phyloP scores from a whole-genome alignment of 2,888 invertebrate genomes.

The Chrysolina oricalcia region DNA sequence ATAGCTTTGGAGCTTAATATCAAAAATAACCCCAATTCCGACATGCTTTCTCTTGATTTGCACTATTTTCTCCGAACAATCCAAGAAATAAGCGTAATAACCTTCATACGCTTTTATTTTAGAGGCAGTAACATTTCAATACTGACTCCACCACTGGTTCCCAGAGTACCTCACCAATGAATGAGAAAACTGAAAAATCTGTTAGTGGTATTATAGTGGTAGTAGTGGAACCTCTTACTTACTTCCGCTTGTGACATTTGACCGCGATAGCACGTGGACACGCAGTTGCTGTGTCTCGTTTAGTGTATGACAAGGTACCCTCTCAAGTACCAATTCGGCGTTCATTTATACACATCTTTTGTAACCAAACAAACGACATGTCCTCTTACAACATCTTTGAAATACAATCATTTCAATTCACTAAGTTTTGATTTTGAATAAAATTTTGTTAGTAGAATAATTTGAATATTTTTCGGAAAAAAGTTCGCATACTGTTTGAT shows the following conservation, averaged over 20 bases:
- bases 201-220: conserved; percentile 55
- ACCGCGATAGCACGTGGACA: conserved; percentile 68
- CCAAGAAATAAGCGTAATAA: background rate
- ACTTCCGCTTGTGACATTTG: conserved; percentile 69
- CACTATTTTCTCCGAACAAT: no score
- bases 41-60: no score
- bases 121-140: background rate
- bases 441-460: no score
- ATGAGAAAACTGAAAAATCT: conserved; percentile 51
- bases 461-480: no score
- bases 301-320: conserved; percentile 33
- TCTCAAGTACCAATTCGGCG: background rate
- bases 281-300: conserved; percentile 38
- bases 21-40: no score
- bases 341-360: background rate
- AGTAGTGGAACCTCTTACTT: conserved; percentile 62
- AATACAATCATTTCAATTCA: background rate
- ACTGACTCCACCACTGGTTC: conserved; percentile 26
- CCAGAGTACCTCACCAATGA: conserved; percentile 27
- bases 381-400: background rate
- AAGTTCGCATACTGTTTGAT: no score
- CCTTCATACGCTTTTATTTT: no score
- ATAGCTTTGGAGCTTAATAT: no score
- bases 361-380: background rate
- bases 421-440: no score